Base-by-base conservation (phyloP, 2,797 vertebrate genomes). In the Okamejei kenojei region DNA sequence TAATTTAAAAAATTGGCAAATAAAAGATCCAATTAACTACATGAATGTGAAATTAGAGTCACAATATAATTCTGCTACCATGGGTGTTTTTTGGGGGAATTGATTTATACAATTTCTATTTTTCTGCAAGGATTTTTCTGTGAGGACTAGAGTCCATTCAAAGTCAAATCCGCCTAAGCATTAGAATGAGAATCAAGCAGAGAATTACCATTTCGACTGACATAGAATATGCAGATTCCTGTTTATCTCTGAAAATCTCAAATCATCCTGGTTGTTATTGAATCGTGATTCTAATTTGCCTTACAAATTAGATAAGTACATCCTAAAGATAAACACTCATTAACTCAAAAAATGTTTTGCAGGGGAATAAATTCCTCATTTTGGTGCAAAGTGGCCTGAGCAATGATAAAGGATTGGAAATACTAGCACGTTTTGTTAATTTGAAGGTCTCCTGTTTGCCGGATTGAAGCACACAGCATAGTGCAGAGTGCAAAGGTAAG, bases 401-500 rank as follows among this genome's bases (percentile, higher is more conserved):
- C 93, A 98, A 98, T 93, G 97, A 97, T 54, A 98, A 98, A 84
- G 98, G 96, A 10, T 94, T 99, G 95, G 98, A 99, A 96, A 97
- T 99, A 94, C 97, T 99, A 23, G 96, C 98, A 19, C 95, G 98
- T 0, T 99, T 98, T 95, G 97, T 98, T 91, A 96, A 97, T 84
- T 96, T 93, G 94, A 96, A 96, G 93, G 95, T 95, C 71, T 93
- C 96, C 23, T 95, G 95, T 77, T 96, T 99, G 54, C 99, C 99
- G 19, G 96, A 96, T n/a, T 93, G 96, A 99, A 94, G 98, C 98
- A 58, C 96, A 98, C 93, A 96, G 95, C 94, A 98, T 99, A 91
- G 97, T 99, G 94, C 96, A 96, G 98, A 99, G 94, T 99, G 98
- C 95, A 99, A 99, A 98, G 99, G 99, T 99, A 95, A 68, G 79